A percentile compares a stretch with the other conserved stretches of the same genome.
These are phyloP conservation scores for Drosophila rhopaloa DNA, from an alignment of 1,140 invertebrate species.

Conservation along the genomic window DNA sequence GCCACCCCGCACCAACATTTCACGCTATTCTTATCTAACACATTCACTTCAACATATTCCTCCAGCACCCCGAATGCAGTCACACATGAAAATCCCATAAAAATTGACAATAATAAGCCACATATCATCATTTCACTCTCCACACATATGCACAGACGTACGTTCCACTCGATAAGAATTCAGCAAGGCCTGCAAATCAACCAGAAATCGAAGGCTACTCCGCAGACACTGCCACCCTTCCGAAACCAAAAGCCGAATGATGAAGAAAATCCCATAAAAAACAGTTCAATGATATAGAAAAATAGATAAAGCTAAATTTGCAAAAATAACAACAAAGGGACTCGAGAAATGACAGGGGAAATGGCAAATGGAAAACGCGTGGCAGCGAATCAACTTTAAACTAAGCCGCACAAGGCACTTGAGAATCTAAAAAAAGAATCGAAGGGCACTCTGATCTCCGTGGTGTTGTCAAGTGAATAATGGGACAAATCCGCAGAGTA, in stretches of 20 bases:
- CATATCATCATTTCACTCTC: constrained; percentile 51
- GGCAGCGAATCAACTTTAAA: constrained; percentile 74
- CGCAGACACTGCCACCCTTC: constrained; percentile 29
- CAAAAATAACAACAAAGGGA: constrained; percentile 53
- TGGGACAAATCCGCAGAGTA: constrained; percentile 79
- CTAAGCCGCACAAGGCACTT: constrained; percentile 78
- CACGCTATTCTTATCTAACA: constrained; percentile 46
- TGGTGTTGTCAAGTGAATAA: constrained; percentile 78
- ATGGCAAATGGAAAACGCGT: constrained; percentile 53
- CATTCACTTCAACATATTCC: constrained; percentile 27
- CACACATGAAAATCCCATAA: constrained; percentile 65
- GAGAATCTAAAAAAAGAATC: constrained; percentile 30
- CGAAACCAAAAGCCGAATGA: constrained; percentile 39
- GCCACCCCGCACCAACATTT: not conserved
- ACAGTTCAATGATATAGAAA: constrained; percentile 79
- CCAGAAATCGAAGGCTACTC: constrained; percentile 47
- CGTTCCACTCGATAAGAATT: constrained; percentile 55
- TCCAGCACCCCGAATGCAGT: constrained; percentile 28
- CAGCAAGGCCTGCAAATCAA: constrained; percentile 57
- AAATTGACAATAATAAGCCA: constrained; percentile 63
- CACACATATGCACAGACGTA: constrained; percentile 45
- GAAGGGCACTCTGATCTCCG: constrained; percentile 30
- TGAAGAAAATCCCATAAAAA: constrained; percentile 69
- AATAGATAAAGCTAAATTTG: constrained; percentile 75
- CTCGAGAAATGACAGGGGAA: constrained; percentile 21